phyloP scores from a whole-genome alignment of 2,888 invertebrate species.

The Orthonevra nobilis region DNA sequence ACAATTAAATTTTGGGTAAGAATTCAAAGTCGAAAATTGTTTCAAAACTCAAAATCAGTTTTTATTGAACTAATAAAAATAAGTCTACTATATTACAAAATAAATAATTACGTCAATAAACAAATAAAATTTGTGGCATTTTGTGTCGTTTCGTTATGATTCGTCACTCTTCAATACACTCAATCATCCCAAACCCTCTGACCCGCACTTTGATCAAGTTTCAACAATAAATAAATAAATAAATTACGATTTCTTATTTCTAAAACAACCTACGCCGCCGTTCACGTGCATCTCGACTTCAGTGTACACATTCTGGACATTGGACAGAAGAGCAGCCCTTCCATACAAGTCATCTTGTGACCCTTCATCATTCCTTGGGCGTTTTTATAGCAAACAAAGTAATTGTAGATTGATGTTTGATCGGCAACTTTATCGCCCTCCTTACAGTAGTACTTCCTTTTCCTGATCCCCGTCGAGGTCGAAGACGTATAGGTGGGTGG shows the following conservation, averaged over 20 bases:
- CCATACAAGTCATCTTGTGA: constrained; percentile 80
- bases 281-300: constrained; percentile 76
- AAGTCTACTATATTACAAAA: constrained; percentile 27
- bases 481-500: not conserved
- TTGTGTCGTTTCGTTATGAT: constrained; percentile 8
- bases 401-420: constrained; percentile 79
- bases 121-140: constrained; percentile 26
- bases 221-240: constrained; percentile 43
- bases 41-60: too few species aligned
- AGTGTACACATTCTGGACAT: constrained; percentile 80
- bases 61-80: constrained; percentile 9
- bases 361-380: constrained; percentile 79
- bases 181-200: not conserved
- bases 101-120: constrained; percentile 12
- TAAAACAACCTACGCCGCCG: not conserved
- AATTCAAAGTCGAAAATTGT: too few species aligned
- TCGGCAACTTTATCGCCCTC: constrained; percentile 81
- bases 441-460: constrained; percentile 79
- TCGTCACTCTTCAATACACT: not conserved
- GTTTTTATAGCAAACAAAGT: constrained; percentile 81
- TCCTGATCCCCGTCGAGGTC: constrained; percentile 71
- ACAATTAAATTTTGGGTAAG: too few species aligned
- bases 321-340: constrained; percentile 80
- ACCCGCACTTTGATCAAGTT: not conserved
- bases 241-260: not conserved